phyloP scores from a whole-genome alignment of 1,140 invertebrate genomes.

The Schlechtendalia chinensis region DNA sequence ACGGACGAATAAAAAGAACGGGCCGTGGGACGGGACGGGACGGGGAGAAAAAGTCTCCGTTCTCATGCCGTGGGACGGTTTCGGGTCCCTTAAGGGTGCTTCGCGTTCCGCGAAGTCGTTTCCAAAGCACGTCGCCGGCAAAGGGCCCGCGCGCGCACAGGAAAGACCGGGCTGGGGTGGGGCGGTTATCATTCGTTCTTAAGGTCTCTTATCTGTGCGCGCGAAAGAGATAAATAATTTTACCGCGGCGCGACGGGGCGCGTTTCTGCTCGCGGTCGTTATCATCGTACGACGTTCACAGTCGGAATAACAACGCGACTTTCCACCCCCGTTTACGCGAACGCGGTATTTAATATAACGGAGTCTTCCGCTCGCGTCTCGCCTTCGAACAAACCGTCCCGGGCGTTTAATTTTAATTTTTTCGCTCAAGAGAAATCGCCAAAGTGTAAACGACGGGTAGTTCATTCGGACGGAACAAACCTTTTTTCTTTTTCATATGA shows the following conservation, averaged over 20 bases:
- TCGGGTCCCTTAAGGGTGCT: neutral
- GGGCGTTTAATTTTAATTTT: neutral
- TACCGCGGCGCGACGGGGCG: neutral
- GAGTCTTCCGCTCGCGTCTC: neutral
- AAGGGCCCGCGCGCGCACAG: no score
- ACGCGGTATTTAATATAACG: no score
- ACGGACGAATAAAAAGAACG: no score
- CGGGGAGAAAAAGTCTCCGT: neutral
- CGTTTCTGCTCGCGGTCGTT: neutral
- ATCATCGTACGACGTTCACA: neutral
- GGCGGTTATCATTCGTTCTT: slow-evolving; percentile 1
- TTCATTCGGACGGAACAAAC: neutral
- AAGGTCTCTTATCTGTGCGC: slow-evolving; percentile 17
- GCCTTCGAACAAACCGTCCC: neutral
- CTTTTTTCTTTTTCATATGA: no score
- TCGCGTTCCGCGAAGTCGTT: neutral
- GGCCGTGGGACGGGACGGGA: neutral
- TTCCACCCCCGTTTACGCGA: neutral
- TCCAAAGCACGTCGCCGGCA: no score
- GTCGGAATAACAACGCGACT: neutral
- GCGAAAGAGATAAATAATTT: slow-evolving; percentile 28
- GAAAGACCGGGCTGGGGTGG: neutral
- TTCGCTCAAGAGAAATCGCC: neutral
- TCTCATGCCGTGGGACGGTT: neutral
- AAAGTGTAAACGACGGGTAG: neutral